Base-by-base conservation (phyloP, 2,888 invertebrate species). In the Harmothoe impar region DNA sequence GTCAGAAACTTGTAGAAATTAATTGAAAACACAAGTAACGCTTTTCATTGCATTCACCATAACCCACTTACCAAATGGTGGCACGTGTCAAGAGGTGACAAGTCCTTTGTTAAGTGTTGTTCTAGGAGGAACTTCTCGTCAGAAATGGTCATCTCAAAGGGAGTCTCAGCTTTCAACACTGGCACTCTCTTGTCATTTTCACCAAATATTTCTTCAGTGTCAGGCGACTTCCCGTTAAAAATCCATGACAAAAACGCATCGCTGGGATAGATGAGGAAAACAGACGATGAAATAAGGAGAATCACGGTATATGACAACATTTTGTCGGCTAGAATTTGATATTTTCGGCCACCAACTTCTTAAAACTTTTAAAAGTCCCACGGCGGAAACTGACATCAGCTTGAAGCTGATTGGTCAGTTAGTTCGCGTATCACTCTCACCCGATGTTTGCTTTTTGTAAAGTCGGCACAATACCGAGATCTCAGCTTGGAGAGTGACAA, bases 41-140 rank as follows among this genome's bases (percentile, higher is more conserved):
- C n/a, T n/a, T n/a, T n/a, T n/a, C n/a, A n/a, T n/a, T n/a, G n/a
- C n/a, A n/a, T n/a, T n/a, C n/a, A n/a, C n/a, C n/a, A n/a, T n/a
- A n/a, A 10, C 43, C 43, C 23, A 81, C 78, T 85, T 68, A 90
- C 90, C 72, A 54, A 23, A 56, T 90, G 90, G 25, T 90, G 90
- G 51, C 90, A 90, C 33, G 81, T 54, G 85, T 90, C 90, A 12
- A 90, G 68, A 23, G 81, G 77, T 7, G 90, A 90, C 29, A 90
- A 51, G n/a, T 68, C 72, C 35, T 62, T 52, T 31, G 78, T 78
- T 10, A 51, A n/a, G 23, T 52, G 56, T 23, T 86, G 84, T 43
- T 90, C 72, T 0, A 62, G 0, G 23, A 90, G 72, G 35, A 90
- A 90, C 51, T 68, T 68, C 25, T 90, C 90, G 35, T 90, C 90